Base-by-base conservation (phyloP, 2,797 vertebrate genomes). In the Halcyon chelicuti region DNA sequence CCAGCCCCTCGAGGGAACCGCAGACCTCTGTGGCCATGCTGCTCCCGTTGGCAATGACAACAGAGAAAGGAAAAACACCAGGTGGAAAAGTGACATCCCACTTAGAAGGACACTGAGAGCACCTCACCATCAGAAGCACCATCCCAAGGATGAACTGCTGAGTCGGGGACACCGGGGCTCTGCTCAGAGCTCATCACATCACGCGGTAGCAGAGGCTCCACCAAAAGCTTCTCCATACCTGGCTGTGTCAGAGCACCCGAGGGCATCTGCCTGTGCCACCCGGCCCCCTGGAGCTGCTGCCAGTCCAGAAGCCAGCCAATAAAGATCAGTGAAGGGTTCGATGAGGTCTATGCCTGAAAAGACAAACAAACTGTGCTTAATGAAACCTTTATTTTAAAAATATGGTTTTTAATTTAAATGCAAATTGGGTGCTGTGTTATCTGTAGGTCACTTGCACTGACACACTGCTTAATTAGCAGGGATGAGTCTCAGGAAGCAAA, bases 371-470 rank as follows among this genome's bases (percentile, higher is more conserved):
- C 62, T 77, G 87, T 55, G 49, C 60, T 91, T 83, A 86, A 96
- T 49, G 2, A 57, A 92, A 81, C 94, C 80, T 96, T 97, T 97
- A 79, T 94, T 97, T 97, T 88, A 85, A 97, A 98, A 97, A 97
- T 96, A 96, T 72, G 70, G 1, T 42, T 97, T 98, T 97, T 97
- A 97, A 98, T 98, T 97, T 96, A 98, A 95, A 97, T 96, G 95
- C 73, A 96, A 97, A 97, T 86, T 60, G 86, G 49, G 68, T 26
- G 18, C 91, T 61, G 58, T 33, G 19, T 79, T 57, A 68, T 92
- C 95, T 85, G 90, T 68, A 86, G 97, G 97, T 96, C 96, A 76
- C 90, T 94, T 35, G 47, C 86, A 92, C 94, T 96, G 96, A 96
- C 95, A 97, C 19, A 39, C 37, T 46, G 6, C 66, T 92, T 96